Conservation (phyloP, 2,113 vertebrate species). For the Cavia aperea region DNA sequence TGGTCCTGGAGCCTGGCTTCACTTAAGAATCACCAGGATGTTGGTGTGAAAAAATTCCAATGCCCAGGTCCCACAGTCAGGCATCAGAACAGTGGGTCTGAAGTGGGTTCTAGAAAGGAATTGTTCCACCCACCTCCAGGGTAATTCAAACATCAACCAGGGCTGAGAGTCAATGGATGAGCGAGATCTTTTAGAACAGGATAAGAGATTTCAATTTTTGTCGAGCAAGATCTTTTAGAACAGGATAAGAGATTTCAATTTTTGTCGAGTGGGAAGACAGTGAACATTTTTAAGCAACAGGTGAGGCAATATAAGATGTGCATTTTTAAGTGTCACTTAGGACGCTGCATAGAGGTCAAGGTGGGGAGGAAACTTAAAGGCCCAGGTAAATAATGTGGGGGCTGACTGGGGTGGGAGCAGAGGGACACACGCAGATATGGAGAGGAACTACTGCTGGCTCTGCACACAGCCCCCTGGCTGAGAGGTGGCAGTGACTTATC, state of each 20-base stretch:
- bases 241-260: not conserved
- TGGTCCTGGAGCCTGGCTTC: not conserved
- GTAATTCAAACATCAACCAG: not conserved
- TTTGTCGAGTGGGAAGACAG: not conserved
- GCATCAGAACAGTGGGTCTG: not conserved
- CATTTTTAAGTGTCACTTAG: not conserved
- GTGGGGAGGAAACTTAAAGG: not conserved
- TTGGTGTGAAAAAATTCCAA: not conserved
- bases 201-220: not conserved
- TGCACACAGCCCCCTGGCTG: not conserved
- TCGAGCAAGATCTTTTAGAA: not conserved
- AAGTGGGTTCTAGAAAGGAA: not conserved
- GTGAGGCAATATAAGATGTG: not conserved
- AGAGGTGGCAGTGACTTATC: too few relatives aligned
- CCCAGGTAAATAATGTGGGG: too few relatives aligned
- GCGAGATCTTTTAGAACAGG: not conserved
- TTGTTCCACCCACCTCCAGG: not conserved
- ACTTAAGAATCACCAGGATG: not conserved
- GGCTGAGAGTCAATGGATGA: not conserved
- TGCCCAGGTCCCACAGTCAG: not conserved
- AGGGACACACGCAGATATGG: not conserved
- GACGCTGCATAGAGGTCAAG: not conserved
- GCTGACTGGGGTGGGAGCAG: too few relatives aligned
- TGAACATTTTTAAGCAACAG: not conserved
- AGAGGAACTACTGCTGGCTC: not conserved